Conservation (phyloP, 2,888 invertebrate genomes). For the Machimus atricapillus region DNA sequence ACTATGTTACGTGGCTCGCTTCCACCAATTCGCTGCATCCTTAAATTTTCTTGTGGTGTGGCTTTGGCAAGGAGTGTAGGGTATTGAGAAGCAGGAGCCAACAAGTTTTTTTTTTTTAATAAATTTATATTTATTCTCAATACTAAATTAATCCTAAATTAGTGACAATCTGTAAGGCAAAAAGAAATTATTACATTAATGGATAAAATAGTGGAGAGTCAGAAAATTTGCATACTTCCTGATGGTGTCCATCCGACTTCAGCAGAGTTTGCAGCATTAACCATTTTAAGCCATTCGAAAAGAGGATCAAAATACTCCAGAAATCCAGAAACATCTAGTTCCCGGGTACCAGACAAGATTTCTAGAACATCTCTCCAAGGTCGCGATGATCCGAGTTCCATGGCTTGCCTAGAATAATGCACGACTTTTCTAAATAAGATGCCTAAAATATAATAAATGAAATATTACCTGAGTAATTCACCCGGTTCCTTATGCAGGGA, state of each 20-base stretch:
- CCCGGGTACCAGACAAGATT: conserved; percentile 76
- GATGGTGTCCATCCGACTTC: conserved; percentile 68
- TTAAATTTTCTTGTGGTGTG: not conserved
- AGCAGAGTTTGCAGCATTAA: conserved; percentile 73
- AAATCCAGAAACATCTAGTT: conserved; percentile 78
- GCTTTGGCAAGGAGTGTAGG: not conserved
- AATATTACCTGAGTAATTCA: conserved; percentile 67
- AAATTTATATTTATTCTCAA: not conserved
- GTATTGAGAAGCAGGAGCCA: not conserved
- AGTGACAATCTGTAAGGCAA: not conserved
- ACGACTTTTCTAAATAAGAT: no score
- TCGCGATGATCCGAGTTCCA: conserved; percentile 70
- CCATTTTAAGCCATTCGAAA: conserved; percentile 73
- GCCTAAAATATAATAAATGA: no score
- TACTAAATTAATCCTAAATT: not conserved
- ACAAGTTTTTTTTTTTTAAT: not conserved
- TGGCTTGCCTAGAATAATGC: not conserved
- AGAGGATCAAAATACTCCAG: conserved; percentile 83
- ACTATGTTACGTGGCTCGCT: not conserved
- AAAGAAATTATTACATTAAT: not conserved
- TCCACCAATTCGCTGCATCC: not conserved
- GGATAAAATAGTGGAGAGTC: not conserved
- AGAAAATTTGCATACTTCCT: conserved; percentile 53
- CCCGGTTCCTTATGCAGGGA: conserved; percentile 83
- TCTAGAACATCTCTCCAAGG: conserved; percentile 85